Evolutionary conservation across 30 jellyfish, hydroid and myxozoan genomes (phyloP), one percentile per base, ranked within the genome.

Genomic region (Aurelia coerulea): DNA sequence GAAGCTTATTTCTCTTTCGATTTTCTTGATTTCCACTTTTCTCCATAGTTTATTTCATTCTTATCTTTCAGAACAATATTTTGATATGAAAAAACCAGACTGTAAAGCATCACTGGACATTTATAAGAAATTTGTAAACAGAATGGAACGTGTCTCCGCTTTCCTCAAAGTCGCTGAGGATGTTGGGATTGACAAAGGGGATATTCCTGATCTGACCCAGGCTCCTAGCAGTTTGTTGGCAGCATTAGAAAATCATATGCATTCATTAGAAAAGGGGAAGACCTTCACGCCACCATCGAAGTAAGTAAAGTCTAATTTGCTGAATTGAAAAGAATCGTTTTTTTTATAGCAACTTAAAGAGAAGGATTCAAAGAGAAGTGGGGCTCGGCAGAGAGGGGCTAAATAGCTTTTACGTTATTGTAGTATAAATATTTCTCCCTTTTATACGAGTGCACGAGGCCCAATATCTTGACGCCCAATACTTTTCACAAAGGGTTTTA

Each of bases 151-250:
- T 42, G 99, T 94, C 15, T 94, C 99, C n/a, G 92, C 86, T 41
- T 88, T 94, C 67, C 84, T 94, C 60, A 88, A 85, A 73, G 78
- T 76, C 64, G 99, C 99, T 6, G 99, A 94, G 62, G 99, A 94
- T 62, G 99, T 94, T n/a, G 99, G 99, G 34, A 94, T 94, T 62
- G 96, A 94, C 76, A 83, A 77, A 66, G 97, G 97, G 72, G 99
- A 94, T 71, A 94, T 94, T 56, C 99, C 99, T 5, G 99, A 94
- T 63, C 90, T 94, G 64, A 90, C 97, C 33, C 95, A 89, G 74
- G 99, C 97, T 17, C 99, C 99, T 33, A 64, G 88, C 78, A 94
- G 99, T 58, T 70, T 94, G 62, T 63, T 94, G 62, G 85, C 82
- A 35, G 99, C 99, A 29, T 62, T 94, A 65, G 97, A 85, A 29